Percentiles rank a stretch among this genome's conserved stretches.
Conservation (phyloP, 2,113 vertebrate genomes). For the Nycticebus coucang region DNA sequence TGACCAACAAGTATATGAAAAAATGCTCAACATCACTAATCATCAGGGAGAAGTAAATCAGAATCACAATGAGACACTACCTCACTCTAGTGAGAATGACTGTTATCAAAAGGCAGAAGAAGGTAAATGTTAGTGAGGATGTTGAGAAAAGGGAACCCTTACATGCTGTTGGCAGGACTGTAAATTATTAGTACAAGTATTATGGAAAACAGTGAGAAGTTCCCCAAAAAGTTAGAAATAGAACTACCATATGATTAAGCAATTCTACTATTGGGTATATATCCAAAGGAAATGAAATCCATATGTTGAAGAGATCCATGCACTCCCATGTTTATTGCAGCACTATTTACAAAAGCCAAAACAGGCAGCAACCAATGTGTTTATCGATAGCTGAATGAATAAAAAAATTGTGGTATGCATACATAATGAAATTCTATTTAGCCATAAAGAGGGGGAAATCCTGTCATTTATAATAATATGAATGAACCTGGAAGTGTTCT, state of each 20-base stretch:
- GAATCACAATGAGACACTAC: background rate
- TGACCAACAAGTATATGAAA: background rate
- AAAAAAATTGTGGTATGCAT: background rate
- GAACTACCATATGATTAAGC: background rate
- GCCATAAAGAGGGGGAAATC: background rate
- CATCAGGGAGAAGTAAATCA: background rate
- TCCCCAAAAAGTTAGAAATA: background rate
- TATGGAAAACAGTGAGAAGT: background rate
- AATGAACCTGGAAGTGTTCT: background rate
- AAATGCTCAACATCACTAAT: background rate
- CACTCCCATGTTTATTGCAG: background rate
- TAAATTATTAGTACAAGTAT: background rate
- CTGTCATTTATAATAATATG: background rate
- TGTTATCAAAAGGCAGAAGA: background rate
- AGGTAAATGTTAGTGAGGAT: background rate
- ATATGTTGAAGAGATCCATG: background rate
- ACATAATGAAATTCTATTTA: background rate
- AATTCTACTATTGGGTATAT: background rate
- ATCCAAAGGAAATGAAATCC: background rate
- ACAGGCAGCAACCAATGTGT: background rate
- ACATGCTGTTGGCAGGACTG: background rate
- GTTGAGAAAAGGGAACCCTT: background rate
- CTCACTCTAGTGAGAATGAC: background rate
- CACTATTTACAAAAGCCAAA: background rate
- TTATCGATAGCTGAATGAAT: background rate